phyloP scores from a whole-genome alignment of 2,797 vertebrate species.

The Gymnoscopelus braueri region DNA sequence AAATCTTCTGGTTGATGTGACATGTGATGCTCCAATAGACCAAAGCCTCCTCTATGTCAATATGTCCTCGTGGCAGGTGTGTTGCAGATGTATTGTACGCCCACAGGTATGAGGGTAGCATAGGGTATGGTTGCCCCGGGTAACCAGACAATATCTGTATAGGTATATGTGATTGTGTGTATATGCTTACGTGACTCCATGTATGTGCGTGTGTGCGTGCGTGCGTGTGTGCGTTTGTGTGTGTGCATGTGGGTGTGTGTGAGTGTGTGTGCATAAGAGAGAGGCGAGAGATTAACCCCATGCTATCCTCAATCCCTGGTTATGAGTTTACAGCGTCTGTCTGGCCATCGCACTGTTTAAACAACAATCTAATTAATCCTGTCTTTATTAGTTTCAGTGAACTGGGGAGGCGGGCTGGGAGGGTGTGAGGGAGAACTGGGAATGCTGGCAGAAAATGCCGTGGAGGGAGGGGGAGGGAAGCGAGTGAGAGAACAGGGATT shows the following conservation, averaged over 20 bases:
- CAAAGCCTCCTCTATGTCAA: slow-evolving; percentile 9
- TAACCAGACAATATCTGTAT: slow-evolving; percentile 48
- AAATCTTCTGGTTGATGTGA: slow-evolving; percentile 24
- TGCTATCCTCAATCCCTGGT: slow-evolving; percentile 91
- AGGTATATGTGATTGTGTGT: slow-evolving; percentile 7
- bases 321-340: slow-evolving; percentile 94
- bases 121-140: slow-evolving; percentile 24
- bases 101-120: neutral
- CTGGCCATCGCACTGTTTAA: slow-evolving; percentile 92
- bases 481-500: slow-evolving; percentile 77
- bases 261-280: slow-evolving; percentile 83
- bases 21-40: slow-evolving; percentile 10
- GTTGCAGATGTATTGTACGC: slow-evolving; percentile 14
- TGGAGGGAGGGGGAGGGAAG: slow-evolving; percentile 70
- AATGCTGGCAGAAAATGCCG: slow-evolving; percentile 78
- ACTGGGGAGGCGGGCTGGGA: slow-evolving; percentile 83
- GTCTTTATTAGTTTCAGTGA: slow-evolving; percentile 94
- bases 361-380: slow-evolving; percentile 96
- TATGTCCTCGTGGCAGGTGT: slow-evolving; percentile 23
- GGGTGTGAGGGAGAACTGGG: slow-evolving; percentile 77
- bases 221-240: slow-evolving; percentile 41
- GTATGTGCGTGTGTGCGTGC: slow-evolving; percentile 24
- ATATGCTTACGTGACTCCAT: slow-evolving; percentile 33
- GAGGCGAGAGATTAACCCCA: slow-evolving; percentile 90
- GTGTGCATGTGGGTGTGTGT: slow-evolving; percentile 62